These are phyloP conservation scores for Hirudinaria manillensis DNA, from an alignment of 2,888 invertebrate species.

Conservation along the genomic window DNA sequence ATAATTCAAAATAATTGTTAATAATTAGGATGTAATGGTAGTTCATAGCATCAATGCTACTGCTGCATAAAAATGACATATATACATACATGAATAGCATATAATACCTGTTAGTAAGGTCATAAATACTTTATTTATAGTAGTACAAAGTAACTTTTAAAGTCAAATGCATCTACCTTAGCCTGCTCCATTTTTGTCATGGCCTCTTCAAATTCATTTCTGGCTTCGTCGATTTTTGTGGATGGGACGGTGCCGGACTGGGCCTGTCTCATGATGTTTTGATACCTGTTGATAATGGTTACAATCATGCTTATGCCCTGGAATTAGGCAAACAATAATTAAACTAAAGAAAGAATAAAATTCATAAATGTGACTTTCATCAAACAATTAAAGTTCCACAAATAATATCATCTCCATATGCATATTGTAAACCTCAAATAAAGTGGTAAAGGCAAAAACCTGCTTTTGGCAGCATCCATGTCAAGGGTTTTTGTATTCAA, in stretches of 20 bases:
- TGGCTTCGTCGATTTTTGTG: slow-evolving; percentile 31
- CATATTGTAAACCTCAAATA: too few species aligned
- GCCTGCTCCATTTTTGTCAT: slow-evolving; percentile 26
- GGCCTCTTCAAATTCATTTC: slow-evolving; percentile 30
- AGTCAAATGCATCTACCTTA: slow-evolving; percentile 15
- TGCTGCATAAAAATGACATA: neutral
- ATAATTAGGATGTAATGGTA: too few species aligned
- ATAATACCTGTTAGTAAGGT: too few species aligned
- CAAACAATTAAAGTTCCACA: too few species aligned
- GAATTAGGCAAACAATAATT: too few species aligned
- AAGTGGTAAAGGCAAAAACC: too few species aligned
- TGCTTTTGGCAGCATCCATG: slow-evolving; percentile 33
- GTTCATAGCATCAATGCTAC: neutral
- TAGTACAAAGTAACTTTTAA: neutral
- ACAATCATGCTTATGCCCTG: too few species aligned
- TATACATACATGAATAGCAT: too few species aligned
- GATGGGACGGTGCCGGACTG: slow-evolving; percentile 27
- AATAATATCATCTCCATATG: too few species aligned
- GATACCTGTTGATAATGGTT: slow-evolving; percentile 19
- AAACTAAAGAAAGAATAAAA: too few species aligned
- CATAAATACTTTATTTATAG: too few species aligned
- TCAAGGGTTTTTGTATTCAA: slow-evolving; percentile 29
- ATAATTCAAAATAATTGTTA: neutral
- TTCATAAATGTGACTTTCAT: too few species aligned
- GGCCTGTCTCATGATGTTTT: slow-evolving; percentile 23